A percentile compares a stretch with the other conserved stretches of the same genome.
Conservation (phyloP, 1,140 invertebrate species). For the Formica exsecta region DNA sequence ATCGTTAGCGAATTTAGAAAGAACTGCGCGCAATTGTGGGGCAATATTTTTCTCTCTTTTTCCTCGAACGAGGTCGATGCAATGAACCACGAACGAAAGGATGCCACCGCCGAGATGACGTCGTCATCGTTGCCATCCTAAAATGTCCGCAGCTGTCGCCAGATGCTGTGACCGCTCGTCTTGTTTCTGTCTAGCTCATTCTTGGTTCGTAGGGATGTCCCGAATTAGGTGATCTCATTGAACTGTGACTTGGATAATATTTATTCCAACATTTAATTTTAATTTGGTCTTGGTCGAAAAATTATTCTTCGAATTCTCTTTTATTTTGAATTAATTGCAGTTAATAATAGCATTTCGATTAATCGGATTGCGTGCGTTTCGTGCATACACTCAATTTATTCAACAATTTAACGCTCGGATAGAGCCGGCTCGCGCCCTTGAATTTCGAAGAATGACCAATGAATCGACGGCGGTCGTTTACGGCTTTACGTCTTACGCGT, state of each 20-base stretch:
- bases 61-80: background rate
- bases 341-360: slow-evolving; percentile 14
- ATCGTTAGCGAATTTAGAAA: background rate
- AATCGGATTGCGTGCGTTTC: background rate
- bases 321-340: background rate
- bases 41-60: background rate
- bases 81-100: slow-evolving; percentile 3
- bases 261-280: background rate
- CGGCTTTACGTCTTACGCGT: slow-evolving; percentile 48
- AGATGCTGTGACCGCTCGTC: background rate
- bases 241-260: background rate
- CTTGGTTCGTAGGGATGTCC: background rate
- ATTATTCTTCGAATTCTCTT: background rate
- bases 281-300: background rate
- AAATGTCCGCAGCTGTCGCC: slow-evolving; percentile 42
- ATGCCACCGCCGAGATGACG: slow-evolving; percentile 10
- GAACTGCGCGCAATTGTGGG: background rate
- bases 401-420: slow-evolving; percentile 30
- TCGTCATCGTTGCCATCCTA: slow-evolving; percentile 10
- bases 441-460: slow-evolving; percentile 60
- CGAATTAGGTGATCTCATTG: background rate
- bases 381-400: background rate
- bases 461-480: slow-evolving; percentile 51
- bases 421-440: slow-evolving; percentile 33
- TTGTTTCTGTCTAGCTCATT: background rate